Percentiles rank a stretch among this genome's conserved stretches.
Conservation (phyloP, 2,888 invertebrate genomes). For the Drosophila testacea region DNA sequence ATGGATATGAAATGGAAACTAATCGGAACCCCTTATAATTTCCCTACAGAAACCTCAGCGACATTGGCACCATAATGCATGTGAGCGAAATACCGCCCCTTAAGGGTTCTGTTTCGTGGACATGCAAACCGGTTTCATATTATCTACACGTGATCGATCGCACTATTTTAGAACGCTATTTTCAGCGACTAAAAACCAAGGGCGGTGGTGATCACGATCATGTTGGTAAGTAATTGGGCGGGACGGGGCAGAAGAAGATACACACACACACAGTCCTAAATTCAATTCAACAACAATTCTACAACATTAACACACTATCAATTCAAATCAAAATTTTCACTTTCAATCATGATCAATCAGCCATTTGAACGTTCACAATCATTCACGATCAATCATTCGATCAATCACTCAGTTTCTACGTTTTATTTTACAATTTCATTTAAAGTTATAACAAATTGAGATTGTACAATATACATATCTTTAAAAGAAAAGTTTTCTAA, state of each 20-base stretch:
- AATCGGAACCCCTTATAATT: not conserved
- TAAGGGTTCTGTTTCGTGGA: conserved; percentile 99
- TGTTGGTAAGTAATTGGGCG: conserved; percentile 81
- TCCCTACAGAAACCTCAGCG: conserved; percentile 93
- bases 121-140: conserved; percentile 99
- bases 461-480: not conserved
- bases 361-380: conserved; percentile 30
- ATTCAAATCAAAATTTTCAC: conserved; percentile 1
- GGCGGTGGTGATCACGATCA: conserved; percentile 86
- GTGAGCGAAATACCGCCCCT: conserved; percentile 98
- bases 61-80: conserved; percentile 99
- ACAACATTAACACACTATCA: conserved; percentile 20
- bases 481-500: not conserved
- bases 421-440: not conserved
- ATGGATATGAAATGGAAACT: not conserved
- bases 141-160: conserved; percentile 99
- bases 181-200: conserved; percentile 96
- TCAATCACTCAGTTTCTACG: conserved; percentile 20
- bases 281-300: not conserved
- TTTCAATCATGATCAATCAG: conserved; percentile 35
- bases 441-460: not conserved
- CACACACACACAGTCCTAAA: not conserved
- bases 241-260: not conserved
- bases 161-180: conserved; percentile 98
- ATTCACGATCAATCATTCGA: conserved; percentile 16